Evolutionary conservation across 1,140 invertebrate genomes (phyloP), one percentile per base, ranked within the genome.

Genomic region (Ridgeia piscesae): DNA sequence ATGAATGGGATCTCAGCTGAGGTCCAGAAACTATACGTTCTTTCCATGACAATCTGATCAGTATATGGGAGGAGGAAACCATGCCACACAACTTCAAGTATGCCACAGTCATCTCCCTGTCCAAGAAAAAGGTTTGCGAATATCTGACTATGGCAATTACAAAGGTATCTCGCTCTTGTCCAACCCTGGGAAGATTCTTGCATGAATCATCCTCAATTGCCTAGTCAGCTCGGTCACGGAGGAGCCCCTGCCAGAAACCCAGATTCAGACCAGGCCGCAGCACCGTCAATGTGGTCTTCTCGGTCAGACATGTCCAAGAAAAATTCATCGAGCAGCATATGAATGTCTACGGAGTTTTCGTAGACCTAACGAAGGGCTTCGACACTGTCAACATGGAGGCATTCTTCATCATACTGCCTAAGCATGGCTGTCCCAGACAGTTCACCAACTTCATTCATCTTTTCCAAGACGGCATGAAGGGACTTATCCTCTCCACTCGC

Each of bases 351-450:
- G n/a, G 89, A 1, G 93, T 93, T 31, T 94, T 93, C 89, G 88
- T 94, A 6, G 93, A 94, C 92, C 92, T 94, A 34, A 93, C 93
- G 0, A 94, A 94, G 90, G 92, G 93, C 17, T 94, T 93, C 91
- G 93, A 94, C 88, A 93, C 93, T 33, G 93, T 94, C 88, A 93
- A 92, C 77, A 88, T 91, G 33, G 42, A 17, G 6, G 91, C 48
- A 31, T 42, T 92, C 0, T 93, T 92, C 92, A 34, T 11, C 42
- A 93, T 93, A 34, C 90, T 93, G n/a, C 58, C 27, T 35, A 94
- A 93, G 89, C 89, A 93, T 34, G 93, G 93, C 1, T 94, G 93
- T 77, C 93, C 93, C 21, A 91, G 91, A 6, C 92, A 93, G 89
- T 92, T 93, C 21, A 31, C 93, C 21, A 92, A 27, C 17, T 91